Evolutionary conservation across 1,140 invertebrate genomes (phyloP).

Genomic region (Drosophila lini): DNA sequence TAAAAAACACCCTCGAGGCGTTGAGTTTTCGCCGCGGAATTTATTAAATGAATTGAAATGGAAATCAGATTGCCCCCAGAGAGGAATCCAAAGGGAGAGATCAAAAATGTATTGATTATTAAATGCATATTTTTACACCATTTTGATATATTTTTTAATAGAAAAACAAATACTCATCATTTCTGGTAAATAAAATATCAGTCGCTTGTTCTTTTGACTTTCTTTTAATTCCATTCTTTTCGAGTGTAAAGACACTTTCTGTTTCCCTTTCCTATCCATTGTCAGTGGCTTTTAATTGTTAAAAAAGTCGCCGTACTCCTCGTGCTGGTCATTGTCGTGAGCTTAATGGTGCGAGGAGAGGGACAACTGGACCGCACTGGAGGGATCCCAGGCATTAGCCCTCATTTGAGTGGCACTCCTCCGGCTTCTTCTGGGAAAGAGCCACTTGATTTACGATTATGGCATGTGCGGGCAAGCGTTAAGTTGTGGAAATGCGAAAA

Average conservation of each 20-base stretch:
- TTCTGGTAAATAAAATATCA: neutral
- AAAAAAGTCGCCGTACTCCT: conserved; percentile 28
- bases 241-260: neutral
- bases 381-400: conserved; percentile 27
- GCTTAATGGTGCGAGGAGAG: conserved; percentile 29
- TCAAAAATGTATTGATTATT: conserved; percentile 5
- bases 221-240: neutral
- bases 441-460: conserved; percentile 67
- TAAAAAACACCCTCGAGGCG: conserved; percentile 21
- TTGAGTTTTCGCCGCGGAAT: conserved; percentile 12
- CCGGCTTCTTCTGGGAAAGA: conserved; percentile 14
- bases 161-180: too few relatives aligned
- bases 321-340: conserved; percentile 53
- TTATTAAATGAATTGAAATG: conserved; percentile 33
- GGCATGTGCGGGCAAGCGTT: conserved; percentile 55
- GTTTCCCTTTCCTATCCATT: neutral
- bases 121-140: neutral
- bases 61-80: conserved; percentile 15
- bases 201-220: neutral
- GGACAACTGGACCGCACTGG: conserved; percentile 11
- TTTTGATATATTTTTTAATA: neutral
- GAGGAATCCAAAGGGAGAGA: neutral
- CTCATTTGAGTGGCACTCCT: conserved; percentile 23
- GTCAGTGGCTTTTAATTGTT: conserved; percentile 49
- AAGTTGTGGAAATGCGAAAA: conserved; percentile 60